These are phyloP conservation scores for Abramis brama DNA, from an alignment of 2,113 vertebrate species.

Conservation along the genomic window DNA sequence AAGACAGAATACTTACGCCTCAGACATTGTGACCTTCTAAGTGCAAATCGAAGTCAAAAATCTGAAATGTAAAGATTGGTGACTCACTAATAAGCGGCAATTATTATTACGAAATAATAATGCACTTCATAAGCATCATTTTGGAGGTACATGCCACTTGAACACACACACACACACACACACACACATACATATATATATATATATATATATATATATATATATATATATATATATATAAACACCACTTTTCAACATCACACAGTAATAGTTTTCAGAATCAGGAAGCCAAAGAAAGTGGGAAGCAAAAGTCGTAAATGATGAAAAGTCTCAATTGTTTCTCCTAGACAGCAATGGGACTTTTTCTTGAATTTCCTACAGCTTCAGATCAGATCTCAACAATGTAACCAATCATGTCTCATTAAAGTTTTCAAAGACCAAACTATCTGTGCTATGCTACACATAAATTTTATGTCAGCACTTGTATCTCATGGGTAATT, in stretches of 20 bases:
- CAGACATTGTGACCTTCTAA: slow-evolving; percentile 69
- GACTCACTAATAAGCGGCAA: not conserved
- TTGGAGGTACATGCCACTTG: not conserved
- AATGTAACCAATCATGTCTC: not conserved
- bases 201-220: too few species aligned
- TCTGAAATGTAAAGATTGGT: not conserved
- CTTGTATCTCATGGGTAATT: not conserved
- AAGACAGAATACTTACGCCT: slow-evolving; percentile 66
- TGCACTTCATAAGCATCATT: not conserved
- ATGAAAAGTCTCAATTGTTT: not conserved
- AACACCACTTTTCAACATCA: not conserved
- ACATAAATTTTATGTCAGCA: not conserved
- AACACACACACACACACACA: not conserved
- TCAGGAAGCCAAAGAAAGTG: not conserved
- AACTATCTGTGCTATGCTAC: not conserved
- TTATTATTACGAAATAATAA: not conserved
- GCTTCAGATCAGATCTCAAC: not conserved
- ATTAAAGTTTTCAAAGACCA: not conserved
- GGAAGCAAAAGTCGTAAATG: not conserved
- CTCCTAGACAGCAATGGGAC: not conserved
- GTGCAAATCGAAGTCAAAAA: slow-evolving; percentile 5
- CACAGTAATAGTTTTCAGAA: not conserved
- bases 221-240: too few species aligned
- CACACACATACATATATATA: too few species aligned
- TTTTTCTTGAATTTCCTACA: not conserved